Percentiles rank a stretch among this genome's conserved stretches.
phyloP scores from a whole-genome alignment of 2,888 invertebrate genomes.

The Osmoderma eremita region DNA sequence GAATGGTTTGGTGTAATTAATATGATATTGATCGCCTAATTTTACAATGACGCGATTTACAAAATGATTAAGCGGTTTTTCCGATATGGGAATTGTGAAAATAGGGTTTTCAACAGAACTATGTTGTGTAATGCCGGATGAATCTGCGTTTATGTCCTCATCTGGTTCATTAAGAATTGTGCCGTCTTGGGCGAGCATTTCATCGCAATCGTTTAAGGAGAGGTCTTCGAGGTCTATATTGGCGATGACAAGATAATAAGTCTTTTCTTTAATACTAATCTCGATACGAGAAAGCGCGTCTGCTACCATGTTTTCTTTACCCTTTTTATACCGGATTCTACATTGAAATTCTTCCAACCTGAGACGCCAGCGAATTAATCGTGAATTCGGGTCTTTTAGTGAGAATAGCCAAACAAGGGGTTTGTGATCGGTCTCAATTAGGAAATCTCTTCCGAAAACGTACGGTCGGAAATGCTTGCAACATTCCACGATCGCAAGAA shows the following conservation, averaged over 20 bases:
- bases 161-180: background rate
- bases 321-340: conserved; percentile 40
- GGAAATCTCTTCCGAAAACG: conserved; percentile 30
- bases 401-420: conserved; percentile 37
- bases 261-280: conserved; percentile 21
- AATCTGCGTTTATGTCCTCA: background rate
- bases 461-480: conserved; percentile 38
- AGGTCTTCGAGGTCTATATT: too few species aligned
- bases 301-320: conserved; percentile 40
- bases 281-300: conserved; percentile 41
- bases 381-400: conserved; percentile 34
- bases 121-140: background rate
- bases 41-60: conserved; percentile 31
- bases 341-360: conserved; percentile 39
- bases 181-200: background rate
- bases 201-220: too few species aligned
- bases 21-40: background rate
- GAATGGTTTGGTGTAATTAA: too few species aligned
- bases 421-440: conserved; percentile 43
- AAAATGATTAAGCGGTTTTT: background rate
- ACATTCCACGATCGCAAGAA: conserved; percentile 18
- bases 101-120: background rate
- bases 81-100: background rate
- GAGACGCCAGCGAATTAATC: conserved; percentile 26
- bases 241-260: too few species aligned